Evolutionary conservation across 2,888 invertebrate species (phyloP).

Genomic region (Andrena chrysosceles): DNA sequence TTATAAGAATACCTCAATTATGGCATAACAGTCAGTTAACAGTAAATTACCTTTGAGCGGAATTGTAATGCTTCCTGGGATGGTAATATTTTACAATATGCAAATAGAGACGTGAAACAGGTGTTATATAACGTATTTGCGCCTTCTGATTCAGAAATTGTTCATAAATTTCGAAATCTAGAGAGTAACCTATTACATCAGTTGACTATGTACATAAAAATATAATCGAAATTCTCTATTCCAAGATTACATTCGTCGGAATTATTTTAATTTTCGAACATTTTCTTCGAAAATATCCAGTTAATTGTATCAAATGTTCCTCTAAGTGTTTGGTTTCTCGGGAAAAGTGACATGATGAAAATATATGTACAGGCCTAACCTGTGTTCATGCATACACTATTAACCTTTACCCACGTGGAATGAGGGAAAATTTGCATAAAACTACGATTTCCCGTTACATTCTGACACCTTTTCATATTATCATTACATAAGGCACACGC

Average conservation of each 20-base stretch:
- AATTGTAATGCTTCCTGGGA: neutral
- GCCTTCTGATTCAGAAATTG: constrained; percentile 21
- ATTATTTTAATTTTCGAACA: constrained; percentile 27
- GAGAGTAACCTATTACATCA: constrained; percentile 31
- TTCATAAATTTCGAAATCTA: constrained; percentile 22
- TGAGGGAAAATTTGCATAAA: constrained; percentile 21
- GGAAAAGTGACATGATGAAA: constrained; percentile 40
- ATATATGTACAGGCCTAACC: constrained; percentile 21
- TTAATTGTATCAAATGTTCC: constrained; percentile 10
- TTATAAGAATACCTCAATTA: neutral
- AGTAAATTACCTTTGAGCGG: constrained; percentile 23
- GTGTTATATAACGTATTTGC: constrained; percentile 34
- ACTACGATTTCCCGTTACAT: neutral
- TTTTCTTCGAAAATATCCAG: constrained; percentile 11
- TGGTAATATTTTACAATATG: neutral
- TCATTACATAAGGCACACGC: neutral
- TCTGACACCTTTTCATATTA: neutral
- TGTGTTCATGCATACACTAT: constrained; percentile 9
- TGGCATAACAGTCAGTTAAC: constrained; percentile 1
- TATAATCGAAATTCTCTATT: neutral
- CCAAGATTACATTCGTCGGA: neutral
- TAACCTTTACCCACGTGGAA: constrained; percentile 35
- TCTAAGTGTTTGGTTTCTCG: constrained; percentile 8
- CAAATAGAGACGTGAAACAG: neutral
- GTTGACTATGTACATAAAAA: constrained; percentile 20